These are phyloP conservation scores for Misgurnus anguillicaudatus DNA, from an alignment of 2,113 vertebrate species.

Conservation along the genomic window DNA sequence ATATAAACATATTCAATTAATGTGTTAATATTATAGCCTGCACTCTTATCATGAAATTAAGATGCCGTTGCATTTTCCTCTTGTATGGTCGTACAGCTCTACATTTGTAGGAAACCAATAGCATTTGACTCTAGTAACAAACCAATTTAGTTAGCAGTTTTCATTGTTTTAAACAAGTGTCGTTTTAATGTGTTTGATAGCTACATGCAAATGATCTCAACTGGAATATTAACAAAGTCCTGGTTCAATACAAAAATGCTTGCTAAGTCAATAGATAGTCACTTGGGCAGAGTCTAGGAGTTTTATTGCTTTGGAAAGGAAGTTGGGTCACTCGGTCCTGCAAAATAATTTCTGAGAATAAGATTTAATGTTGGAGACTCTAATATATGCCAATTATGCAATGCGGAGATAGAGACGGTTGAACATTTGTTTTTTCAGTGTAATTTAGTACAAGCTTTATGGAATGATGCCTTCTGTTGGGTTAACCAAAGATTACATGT, in stretches of 20 bases:
- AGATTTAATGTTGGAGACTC: no score
- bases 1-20: slow-evolving; percentile 77
- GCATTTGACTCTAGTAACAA: slow-evolving; percentile 18
- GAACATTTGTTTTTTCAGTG: no score
- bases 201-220: slow-evolving; percentile 28
- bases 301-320: slow-evolving; percentile 11
- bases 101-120: not conserved
- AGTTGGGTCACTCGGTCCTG: no score
- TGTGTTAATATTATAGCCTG: slow-evolving; percentile 66
- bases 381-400: no score
- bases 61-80: slow-evolving; percentile 65
- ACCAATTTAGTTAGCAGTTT: slow-evolving; percentile 2
- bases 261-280: slow-evolving; percentile 37
- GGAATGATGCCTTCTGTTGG: no score
- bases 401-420: no score
- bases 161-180: not conserved
- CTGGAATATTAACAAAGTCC: slow-evolving; percentile 9
- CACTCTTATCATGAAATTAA: slow-evolving; percentile 69
- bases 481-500: no score
- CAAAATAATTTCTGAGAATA: no score
- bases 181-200: slow-evolving; percentile 34
- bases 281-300: slow-evolving; percentile 34
- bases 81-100: slow-evolving; percentile 62
- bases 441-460: no score
- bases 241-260: slow-evolving; percentile 31